phyloP scores from a whole-genome alignment of 2,113 vertebrate species.

The Gadus macrocephalus region DNA sequence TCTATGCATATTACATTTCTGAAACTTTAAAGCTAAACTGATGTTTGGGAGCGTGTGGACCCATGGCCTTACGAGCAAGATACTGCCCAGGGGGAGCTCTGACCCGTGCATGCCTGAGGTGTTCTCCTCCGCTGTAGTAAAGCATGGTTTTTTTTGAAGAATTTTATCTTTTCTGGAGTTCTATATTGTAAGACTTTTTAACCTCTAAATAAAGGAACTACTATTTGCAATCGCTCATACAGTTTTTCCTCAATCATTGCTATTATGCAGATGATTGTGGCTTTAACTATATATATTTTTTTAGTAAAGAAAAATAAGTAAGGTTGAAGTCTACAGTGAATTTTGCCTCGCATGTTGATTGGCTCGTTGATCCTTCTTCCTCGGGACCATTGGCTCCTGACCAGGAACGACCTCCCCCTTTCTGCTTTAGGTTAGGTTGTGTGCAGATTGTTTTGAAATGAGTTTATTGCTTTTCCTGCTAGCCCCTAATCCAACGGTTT shows the following conservation, averaged over 20 bases:
- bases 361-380: slow-evolving; percentile 11
- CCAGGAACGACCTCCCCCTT: slow-evolving; percentile 16
- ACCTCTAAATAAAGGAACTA: slow-evolving; percentile 80
- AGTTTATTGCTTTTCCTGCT: slow-evolving; percentile 42
- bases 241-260: slow-evolving; percentile 1
- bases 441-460: slow-evolving; percentile 65
- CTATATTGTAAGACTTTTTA: slow-evolving; percentile 86
- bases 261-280: background rate
- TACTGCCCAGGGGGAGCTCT: slow-evolving; percentile 71
- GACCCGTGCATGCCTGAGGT: slow-evolving; percentile 71
- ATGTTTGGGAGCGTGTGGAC: slow-evolving; percentile 36
- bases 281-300: no score
- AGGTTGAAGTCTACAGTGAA: no score
- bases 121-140: slow-evolving; percentile 71
- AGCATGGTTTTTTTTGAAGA: slow-evolving; percentile 78
- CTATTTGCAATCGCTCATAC: slow-evolving; percentile 74
- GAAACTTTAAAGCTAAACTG: slow-evolving; percentile 22
- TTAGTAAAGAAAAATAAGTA: no score
- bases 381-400: slow-evolving; percentile 39
- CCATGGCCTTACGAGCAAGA: slow-evolving; percentile 36
- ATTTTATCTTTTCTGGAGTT: slow-evolving; percentile 84
- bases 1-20: slow-evolving; percentile 29
- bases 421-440: slow-evolving; percentile 34
- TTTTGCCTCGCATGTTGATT: slow-evolving; percentile 26
- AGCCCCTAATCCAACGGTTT: slow-evolving; percentile 55